Conservation (phyloP, 2,113 vertebrate genomes). For the Siniperca chuatsi region DNA sequence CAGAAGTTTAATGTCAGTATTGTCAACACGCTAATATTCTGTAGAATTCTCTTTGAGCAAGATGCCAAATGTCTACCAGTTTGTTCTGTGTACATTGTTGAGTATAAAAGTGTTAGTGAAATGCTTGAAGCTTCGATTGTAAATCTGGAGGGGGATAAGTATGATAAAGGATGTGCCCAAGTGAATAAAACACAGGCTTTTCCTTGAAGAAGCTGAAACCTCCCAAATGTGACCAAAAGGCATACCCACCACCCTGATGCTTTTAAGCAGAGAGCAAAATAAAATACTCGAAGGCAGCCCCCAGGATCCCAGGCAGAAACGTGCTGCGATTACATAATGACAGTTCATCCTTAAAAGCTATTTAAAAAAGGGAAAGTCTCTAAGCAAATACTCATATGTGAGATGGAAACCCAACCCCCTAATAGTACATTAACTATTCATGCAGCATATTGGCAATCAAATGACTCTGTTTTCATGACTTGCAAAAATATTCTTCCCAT, state of each 20-base stretch:
- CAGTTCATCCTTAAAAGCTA: constrained; percentile 61
- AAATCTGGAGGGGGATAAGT: constrained; percentile 33
- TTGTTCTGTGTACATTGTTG: background rate
- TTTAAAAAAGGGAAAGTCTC: constrained; percentile 65
- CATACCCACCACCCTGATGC: constrained; percentile 22
- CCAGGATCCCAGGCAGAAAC: constrained; percentile 54
- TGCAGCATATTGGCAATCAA: constrained; percentile 67
- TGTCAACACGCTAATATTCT: background rate
- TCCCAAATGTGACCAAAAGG: constrained; percentile 53
- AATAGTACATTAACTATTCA: constrained; percentile 76
- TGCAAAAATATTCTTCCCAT: constrained; percentile 45
- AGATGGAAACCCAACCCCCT: constrained; percentile 52
- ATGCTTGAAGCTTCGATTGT: constrained; percentile 42
- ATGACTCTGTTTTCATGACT: constrained; percentile 46
- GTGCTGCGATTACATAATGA: constrained; percentile 64
- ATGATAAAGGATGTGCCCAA: constrained; percentile 28
- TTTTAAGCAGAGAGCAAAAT: constrained; percentile 55
- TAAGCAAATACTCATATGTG: constrained; percentile 64
- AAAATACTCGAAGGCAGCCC: constrained; percentile 56
- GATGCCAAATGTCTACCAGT: background rate
- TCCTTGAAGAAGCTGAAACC: constrained; percentile 33
- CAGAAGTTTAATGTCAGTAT: background rate
- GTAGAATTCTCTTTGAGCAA: constrained; percentile 7
- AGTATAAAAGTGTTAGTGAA: constrained; percentile 20
- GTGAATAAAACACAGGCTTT: constrained; percentile 48